Conservation (phyloP, 2,888 invertebrate genomes). For the Oligia latruncula region DNA sequence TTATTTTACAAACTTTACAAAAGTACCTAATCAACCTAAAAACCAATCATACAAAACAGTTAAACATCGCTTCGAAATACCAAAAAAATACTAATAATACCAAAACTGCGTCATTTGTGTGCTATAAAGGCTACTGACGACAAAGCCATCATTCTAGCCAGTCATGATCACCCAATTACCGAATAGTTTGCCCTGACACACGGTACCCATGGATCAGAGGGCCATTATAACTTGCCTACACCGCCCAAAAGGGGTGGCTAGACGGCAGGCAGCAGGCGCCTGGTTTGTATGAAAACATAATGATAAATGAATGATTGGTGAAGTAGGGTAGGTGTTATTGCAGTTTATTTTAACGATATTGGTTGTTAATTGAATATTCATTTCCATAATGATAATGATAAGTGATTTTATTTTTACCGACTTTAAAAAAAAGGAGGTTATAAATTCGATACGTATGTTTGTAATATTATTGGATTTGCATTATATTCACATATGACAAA, state of each 20-base stretch:
- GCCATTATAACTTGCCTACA: conserved; percentile 35
- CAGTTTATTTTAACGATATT: background rate
- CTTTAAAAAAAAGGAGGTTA: too few relatives aligned
- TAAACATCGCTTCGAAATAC: background rate
- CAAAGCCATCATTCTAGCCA: conserved; percentile 28
- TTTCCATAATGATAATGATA: too few relatives aligned
- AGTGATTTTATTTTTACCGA: too few relatives aligned
- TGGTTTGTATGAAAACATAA: conserved; percentile 20
- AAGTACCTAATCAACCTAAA: background rate
- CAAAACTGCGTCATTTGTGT: conserved; percentile 38
- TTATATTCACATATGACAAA: too few relatives aligned
- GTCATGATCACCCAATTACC: conserved; percentile 54
- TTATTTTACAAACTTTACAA: background rate
- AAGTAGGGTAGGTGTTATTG: background rate
- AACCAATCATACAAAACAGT: background rate
- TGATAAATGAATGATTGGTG: background rate
- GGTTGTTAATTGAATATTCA: background rate
- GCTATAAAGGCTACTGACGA: conserved; percentile 4
- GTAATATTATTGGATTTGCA: too few relatives aligned
- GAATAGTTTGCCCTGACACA: conserved; percentile 46
- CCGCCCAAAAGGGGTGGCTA: conserved; percentile 2
- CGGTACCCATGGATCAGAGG: conserved; percentile 42
- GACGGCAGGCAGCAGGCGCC: background rate
- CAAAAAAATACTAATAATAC: conserved; percentile 17
- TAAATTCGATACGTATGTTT: too few relatives aligned